A percentile compares a stretch with the other conserved stretches of the same genome.
phyloP scores from a whole-genome alignment of 1,140 invertebrate genomes.

The Apis mellifera region DNA sequence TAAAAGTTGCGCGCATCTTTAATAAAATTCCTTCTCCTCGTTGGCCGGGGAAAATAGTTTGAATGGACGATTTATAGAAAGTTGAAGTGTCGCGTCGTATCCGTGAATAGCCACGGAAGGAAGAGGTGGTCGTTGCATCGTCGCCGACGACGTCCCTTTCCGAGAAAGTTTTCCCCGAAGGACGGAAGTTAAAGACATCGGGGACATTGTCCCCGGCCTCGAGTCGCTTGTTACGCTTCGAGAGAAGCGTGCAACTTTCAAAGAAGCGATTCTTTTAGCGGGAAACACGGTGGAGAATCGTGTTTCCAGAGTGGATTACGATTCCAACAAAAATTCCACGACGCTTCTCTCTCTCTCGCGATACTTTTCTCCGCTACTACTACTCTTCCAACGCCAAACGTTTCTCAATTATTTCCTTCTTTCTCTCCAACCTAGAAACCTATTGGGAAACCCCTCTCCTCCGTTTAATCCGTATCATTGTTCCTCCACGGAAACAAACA shows the following conservation, averaged over 20 bases:
- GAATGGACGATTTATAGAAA: constrained; percentile 15
- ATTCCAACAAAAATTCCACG: not conserved
- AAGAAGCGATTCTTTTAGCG: not conserved
- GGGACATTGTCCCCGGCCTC: constrained; percentile 8
- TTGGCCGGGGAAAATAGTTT: not conserved
- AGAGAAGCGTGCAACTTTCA: constrained; percentile 7
- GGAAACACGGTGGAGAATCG: not conserved
- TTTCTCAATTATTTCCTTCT: too few species aligned
- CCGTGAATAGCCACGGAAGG: constrained; percentile 8
- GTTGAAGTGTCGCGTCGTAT: not conserved
- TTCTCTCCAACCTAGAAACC: too few species aligned
- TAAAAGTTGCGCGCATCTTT: too few species aligned
- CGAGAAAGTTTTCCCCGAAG: constrained; percentile 28
- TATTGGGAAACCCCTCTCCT: too few species aligned
- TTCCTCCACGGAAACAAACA: not conserved
- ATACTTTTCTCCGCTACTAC: too few species aligned
- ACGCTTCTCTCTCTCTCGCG: not conserved
- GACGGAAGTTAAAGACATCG: constrained; percentile 24
- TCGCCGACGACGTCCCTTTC: constrained; percentile 24
- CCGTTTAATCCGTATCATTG: not conserved
- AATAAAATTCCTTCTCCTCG: too few species aligned
- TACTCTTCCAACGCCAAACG: too few species aligned
- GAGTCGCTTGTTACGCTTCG: constrained; percentile 22
- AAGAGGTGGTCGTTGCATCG: constrained; percentile 21
- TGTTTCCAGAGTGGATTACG: not conserved